These are phyloP conservation scores for Sphinx pinastri DNA, from an alignment of 2,888 invertebrate genomes.

Conservation along the genomic window DNA sequence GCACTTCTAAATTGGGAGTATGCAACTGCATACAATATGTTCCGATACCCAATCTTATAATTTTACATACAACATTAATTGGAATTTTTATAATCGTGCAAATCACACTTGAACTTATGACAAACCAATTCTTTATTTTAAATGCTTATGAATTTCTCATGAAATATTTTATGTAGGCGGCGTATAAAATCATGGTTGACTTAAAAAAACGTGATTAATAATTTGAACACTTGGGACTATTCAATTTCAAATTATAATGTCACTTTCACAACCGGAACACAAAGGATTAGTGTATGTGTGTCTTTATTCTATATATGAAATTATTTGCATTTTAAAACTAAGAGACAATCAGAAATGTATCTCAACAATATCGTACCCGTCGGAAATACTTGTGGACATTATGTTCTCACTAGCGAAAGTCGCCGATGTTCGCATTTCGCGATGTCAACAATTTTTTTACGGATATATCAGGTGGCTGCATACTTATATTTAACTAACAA, in stretches of 20 bases:
- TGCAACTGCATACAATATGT: no score
- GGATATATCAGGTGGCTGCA: background rate
- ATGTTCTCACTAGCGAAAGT: no score
- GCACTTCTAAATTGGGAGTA: no score
- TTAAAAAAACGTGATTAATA: background rate
- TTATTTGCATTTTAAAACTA: conserved; percentile 15
- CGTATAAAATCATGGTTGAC: background rate
- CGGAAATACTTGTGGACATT: no score
- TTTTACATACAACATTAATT: no score
- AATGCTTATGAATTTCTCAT: conserved; percentile 7
- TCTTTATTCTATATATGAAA: background rate
- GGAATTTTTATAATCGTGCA: background rate
- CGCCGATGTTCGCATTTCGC: no score
- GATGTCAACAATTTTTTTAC: no score
- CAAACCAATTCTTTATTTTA: background rate
- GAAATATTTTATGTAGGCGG: background rate
- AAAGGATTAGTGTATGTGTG: background rate
- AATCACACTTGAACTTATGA: background rate
- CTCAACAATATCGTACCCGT: no score
- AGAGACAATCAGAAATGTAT: no score
- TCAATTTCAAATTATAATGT: background rate
- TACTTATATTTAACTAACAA: background rate
- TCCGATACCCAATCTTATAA: no score
- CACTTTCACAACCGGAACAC: conserved; percentile 10
- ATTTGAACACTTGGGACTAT: background rate